Percentiles rank a stretch among this genome's conserved stretches.
phyloP scores from a whole-genome alignment of 2,888 invertebrate genomes.

The Agrilus cyanescens region DNA sequence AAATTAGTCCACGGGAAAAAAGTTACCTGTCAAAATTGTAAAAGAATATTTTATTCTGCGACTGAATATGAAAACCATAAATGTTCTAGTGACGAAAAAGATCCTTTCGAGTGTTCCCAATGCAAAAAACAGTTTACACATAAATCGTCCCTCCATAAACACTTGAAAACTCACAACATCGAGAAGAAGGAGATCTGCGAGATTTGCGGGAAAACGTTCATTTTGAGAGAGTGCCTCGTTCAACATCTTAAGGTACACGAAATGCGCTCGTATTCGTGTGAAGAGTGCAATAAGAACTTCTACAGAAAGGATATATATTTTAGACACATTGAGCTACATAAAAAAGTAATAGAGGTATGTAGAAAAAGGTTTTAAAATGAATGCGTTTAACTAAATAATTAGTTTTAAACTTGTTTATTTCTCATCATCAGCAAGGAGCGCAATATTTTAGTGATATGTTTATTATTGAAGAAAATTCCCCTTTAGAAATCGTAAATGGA shows the following conservation, averaged over 20 bases:
- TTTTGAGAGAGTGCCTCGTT: no score
- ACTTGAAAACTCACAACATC: constrained; percentile 13
- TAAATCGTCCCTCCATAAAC: constrained; percentile 15
- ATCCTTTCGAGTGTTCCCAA: constrained; percentile 12
- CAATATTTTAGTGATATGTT: no score
- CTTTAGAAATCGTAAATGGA: no score
- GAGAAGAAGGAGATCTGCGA: not conserved
- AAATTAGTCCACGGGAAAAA: constrained; percentile 25
- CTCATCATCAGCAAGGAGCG: no score
- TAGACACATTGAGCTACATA: no score
- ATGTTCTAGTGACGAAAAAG: constrained; percentile 15
- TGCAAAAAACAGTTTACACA: constrained; percentile 16
- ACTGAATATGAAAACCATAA: constrained; percentile 22
- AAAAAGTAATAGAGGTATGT: no score
- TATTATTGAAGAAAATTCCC: no score
- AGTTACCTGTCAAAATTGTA: constrained; percentile 22
- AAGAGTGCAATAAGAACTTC: constrained; percentile 1
- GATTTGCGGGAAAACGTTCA: not conserved
- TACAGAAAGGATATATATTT: not conserved
- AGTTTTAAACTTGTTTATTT: no score
- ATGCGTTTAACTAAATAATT: no score
- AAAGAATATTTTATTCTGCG: constrained; percentile 20
- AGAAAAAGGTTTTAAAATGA: no score
- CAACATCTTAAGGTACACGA: no score
- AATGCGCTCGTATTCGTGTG: not conserved